A percentile compares a stretch with the other conserved stretches of the same genome.
phyloP scores from a whole-genome alignment of 1,140 invertebrate genomes.

The Bombus ignitus region DNA sequence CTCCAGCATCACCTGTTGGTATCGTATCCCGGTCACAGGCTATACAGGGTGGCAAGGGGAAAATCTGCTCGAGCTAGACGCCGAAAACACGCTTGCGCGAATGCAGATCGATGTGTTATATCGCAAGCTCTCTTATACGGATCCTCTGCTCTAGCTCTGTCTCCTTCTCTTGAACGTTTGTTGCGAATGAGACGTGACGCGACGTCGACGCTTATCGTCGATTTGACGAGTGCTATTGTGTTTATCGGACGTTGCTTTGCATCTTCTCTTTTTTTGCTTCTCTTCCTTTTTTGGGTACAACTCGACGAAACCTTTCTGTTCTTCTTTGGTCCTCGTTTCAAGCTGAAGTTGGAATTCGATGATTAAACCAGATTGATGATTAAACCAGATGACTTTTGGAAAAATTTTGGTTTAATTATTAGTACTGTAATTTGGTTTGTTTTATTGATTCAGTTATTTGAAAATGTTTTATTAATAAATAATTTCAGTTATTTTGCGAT shows the following conservation, averaged over 20 bases:
- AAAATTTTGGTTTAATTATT: too few species aligned
- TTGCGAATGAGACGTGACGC: neutral
- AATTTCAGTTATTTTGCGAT: too few species aligned
- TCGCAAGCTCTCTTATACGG: slow-evolving; percentile 58
- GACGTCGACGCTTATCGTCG: slow-evolving; percentile 47
- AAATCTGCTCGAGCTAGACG: slow-evolving; percentile 48
- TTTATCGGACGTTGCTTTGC: neutral
- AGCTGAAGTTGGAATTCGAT: neutral
- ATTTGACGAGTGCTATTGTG: slow-evolving; percentile 43
- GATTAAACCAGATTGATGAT: too few species aligned
- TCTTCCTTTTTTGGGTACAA: neutral
- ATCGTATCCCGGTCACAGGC: slow-evolving; percentile 68
- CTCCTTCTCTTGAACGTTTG: neutral
- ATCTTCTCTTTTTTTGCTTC: neutral
- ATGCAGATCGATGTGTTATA: slow-evolving; percentile 76
- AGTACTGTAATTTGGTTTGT: too few species aligned
- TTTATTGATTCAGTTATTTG: too few species aligned
- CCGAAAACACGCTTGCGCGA: slow-evolving; percentile 65
- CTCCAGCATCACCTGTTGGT: slow-evolving; percentile 79
- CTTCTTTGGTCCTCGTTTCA: neutral
- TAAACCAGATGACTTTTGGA: too few species aligned
- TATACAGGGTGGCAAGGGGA: slow-evolving; percentile 57
- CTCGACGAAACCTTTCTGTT: neutral
- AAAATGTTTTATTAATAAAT: too few species aligned
- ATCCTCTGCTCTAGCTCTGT: neutral